phyloP scores from a whole-genome alignment of 2,797 vertebrate genomes.

The Rhadinocentrus ornatus region DNA sequence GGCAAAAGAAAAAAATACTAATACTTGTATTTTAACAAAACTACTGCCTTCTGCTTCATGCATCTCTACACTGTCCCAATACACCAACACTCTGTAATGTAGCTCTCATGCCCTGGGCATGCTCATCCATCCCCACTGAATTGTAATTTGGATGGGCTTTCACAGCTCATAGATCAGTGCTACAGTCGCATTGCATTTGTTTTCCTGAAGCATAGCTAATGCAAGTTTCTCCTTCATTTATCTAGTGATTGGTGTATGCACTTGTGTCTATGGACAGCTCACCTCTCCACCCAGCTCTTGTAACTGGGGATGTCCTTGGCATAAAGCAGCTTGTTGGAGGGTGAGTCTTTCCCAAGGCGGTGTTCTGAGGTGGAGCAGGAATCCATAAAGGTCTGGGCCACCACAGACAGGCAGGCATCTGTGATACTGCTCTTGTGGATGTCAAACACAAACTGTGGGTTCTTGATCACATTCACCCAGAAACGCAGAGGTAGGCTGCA shows the following conservation, averaged over 20 bases:
- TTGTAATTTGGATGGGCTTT: constrained; percentile 70
- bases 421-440: constrained; percentile 99
- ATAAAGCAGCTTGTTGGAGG: constrained; percentile 97
- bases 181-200: constrained; percentile 32
- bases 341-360: constrained; percentile 97
- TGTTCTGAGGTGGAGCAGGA: constrained; percentile 98
- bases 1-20: constrained; percentile 64
- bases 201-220: constrained; percentile 51
- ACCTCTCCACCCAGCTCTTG: constrained; percentile 98
- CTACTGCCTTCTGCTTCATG: constrained; percentile 54
- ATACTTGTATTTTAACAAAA: constrained; percentile 77
- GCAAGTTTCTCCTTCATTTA: constrained; percentile 30
- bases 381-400: constrained; percentile 99
- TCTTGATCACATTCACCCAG: constrained; percentile 99
- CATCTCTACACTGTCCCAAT: constrained; percentile 20
- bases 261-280: constrained; percentile 25
- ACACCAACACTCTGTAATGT: constrained; percentile 38
- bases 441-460: constrained; percentile 98
- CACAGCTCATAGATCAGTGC: constrained; percentile 65
- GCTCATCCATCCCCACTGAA: constrained; percentile 58
- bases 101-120: constrained; percentile 51
- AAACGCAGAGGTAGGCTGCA: constrained; percentile 95
- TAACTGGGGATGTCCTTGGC: constrained; percentile 99
- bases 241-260: constrained; percentile 17
- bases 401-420: constrained; percentile 94